Evolutionary conservation across 1,140 invertebrate genomes (phyloP).

Genomic region (Ostrea edulis): DNA sequence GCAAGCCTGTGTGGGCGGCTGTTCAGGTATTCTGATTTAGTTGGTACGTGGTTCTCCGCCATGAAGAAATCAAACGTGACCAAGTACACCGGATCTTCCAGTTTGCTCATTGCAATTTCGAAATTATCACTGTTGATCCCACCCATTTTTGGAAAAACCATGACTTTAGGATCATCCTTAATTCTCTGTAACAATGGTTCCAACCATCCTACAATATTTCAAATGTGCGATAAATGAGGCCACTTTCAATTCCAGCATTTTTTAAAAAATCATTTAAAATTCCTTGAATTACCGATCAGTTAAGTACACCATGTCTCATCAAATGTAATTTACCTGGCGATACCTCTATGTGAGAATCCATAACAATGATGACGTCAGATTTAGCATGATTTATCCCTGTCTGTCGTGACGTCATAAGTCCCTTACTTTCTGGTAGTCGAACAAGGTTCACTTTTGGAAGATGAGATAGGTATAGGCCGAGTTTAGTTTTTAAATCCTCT

Average conservation of each 20-base stretch:
- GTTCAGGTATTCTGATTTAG: constrained; percentile 3
- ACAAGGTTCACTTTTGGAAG: constrained; percentile 48
- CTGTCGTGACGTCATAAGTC: constrained; percentile 46
- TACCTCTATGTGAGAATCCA: constrained; percentile 95
- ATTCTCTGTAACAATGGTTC: constrained; percentile 87
- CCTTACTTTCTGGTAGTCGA: constrained; percentile 42
- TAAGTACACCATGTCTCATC: neutral
- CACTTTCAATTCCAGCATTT: neutral
- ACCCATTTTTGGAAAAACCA: constrained; percentile 29
- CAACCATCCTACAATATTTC: constrained; percentile 89
- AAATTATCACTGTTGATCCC: neutral
- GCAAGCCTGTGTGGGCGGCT: neutral
- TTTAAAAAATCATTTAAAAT: neutral
- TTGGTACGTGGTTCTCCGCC: constrained; percentile 18
- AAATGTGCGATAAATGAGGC: neutral
- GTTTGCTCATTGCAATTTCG: neutral
- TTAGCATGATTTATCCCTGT: constrained; percentile 87
- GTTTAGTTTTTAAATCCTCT: constrained; percentile 37
- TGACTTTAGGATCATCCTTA: constrained; percentile 33
- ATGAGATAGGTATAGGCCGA: constrained; percentile 41
- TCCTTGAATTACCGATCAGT: neutral
- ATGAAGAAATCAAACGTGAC: constrained; percentile 38
- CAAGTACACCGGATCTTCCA: constrained; percentile 8
- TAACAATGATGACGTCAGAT: constrained; percentile 93
- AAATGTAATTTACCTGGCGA: neutral